Base-by-base conservation (phyloP, 2,888 invertebrate genomes). In the Hirtodrosophila alboralis region DNA sequence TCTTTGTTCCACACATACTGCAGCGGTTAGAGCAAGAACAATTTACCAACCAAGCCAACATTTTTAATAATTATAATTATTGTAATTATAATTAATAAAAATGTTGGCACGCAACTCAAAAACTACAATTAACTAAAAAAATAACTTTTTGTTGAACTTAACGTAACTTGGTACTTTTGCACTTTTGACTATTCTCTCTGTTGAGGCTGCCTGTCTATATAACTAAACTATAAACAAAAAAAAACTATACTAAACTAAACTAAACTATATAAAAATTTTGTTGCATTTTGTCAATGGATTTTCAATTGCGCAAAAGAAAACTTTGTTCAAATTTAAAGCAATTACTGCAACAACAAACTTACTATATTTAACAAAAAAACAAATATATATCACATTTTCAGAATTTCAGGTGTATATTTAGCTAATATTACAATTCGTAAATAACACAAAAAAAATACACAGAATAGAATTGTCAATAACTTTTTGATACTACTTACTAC, bases 401-500 rank as follows among this genome's bases (percentile, higher is more conserved):
- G 53, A 59, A 36, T 21, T 64, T 70, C 69, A 61, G 52, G 31
- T 65, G 53, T 70, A 57, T 43, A 45, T 38, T 59, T 63, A 48
- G 48, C 56, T 56, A 73, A 54, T 40, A 23, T 45, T 2, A 58
- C 41, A 62, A 57, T 47, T 54, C 18, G 31, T 33, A 48, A 43
- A 36, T 41, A 58, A 64, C 41, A 53, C 27, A 58, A 54, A 47
- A 59, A 64, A 27, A 58, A 64, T 37, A 53, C 27, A 58, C 57
- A 47, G 57, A 64, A 27, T 54, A 58, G 57, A 47, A 47, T 54
- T 57, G 68, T 83, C 73, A 86, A 70, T 79, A 78, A 84, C 61
- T 80, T 87, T 86, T 87, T 87, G 87, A 87, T 87, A 86, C 87
- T 87, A 86, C 78, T 83, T 86, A 86, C 87, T 78, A 87, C 78